These are phyloP conservation scores for Epizoanthus scotinus DNA, from an alignment of 92 coral and sea anemone species.

Conservation along the genomic window DNA sequence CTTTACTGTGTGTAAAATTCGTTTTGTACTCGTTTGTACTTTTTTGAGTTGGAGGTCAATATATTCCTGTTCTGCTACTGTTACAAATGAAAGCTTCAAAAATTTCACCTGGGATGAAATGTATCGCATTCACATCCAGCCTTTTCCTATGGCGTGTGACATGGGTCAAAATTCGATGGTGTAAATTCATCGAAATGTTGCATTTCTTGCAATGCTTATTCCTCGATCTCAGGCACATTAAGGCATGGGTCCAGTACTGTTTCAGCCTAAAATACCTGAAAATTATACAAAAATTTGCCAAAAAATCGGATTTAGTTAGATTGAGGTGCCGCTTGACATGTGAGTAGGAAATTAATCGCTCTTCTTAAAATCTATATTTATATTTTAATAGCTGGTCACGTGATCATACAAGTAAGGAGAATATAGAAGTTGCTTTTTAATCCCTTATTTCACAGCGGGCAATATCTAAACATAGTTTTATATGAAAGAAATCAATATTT, in stretches of 20 bases:
- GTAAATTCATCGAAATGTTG: no score
- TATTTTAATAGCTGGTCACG: constrained; percentile 5
- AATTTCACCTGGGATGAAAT: no score
- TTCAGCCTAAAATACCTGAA: not conserved
- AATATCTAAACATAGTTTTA: not conserved
- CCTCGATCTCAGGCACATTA: not conserved
- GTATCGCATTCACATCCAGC: no score
- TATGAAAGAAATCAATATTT: not conserved
- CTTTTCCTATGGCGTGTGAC: no score
- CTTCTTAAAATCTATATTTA: not conserved
- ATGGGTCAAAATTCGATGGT: no score
- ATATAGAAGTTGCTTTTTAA: constrained; percentile 19
- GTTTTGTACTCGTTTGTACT: no score
- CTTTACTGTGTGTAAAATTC: no score
- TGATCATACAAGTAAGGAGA: constrained; percentile 7
- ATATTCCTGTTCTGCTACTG: no score
- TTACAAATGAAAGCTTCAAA: no score
- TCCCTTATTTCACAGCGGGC: not conserved
- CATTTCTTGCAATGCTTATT: no score
- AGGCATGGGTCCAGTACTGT: constrained; percentile 25
- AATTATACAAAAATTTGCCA: not conserved
- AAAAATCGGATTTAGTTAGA: not conserved
- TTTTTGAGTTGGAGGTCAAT: no score
- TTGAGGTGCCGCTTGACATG: not conserved
- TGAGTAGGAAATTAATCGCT: not conserved